These are phyloP conservation scores for Sarcophaga bullata DNA, from an alignment of 1,140 invertebrate species.

Conservation along the genomic window DNA sequence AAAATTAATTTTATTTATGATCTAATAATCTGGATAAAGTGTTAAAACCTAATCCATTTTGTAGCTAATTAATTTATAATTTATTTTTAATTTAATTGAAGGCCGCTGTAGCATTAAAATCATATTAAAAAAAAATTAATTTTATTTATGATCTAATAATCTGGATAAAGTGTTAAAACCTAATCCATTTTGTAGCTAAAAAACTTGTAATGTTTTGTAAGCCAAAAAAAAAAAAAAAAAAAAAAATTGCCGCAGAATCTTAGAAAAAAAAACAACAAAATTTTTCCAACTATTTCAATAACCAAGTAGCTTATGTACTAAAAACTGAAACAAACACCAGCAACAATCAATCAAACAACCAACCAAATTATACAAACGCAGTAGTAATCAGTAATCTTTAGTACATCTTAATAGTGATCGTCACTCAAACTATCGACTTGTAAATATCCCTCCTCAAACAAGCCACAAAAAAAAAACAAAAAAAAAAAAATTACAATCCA, in stretches of 20 bases:
- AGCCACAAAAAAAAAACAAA: background rate
- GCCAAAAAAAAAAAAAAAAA: background rate
- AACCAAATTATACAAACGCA: constrained; percentile 38
- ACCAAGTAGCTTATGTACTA: constrained; percentile 30
- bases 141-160: constrained; percentile 5
- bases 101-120: constrained; percentile 26
- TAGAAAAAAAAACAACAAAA: background rate
- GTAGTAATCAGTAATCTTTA: constrained; percentile 44
- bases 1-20: constrained; percentile 17
- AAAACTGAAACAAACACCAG: constrained; percentile 44
- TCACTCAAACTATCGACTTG: constrained; percentile 31
- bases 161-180: background rate
- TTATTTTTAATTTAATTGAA: background rate
- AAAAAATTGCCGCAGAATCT: background rate
- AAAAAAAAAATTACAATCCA: constrained; percentile 16
- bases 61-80: no score
- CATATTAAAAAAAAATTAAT: background rate
- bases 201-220: constrained; percentile 15
- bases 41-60: background rate
- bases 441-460: constrained; percentile 35
- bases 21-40: constrained; percentile 6
- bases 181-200: constrained; percentile 8
- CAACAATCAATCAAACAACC: constrained; percentile 42
- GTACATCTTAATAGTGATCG: constrained; percentile 34
- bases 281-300: constrained; percentile 28